phyloP scores from a whole-genome alignment of 2,113 vertebrate genomes.

The Lepus europaeus region DNA sequence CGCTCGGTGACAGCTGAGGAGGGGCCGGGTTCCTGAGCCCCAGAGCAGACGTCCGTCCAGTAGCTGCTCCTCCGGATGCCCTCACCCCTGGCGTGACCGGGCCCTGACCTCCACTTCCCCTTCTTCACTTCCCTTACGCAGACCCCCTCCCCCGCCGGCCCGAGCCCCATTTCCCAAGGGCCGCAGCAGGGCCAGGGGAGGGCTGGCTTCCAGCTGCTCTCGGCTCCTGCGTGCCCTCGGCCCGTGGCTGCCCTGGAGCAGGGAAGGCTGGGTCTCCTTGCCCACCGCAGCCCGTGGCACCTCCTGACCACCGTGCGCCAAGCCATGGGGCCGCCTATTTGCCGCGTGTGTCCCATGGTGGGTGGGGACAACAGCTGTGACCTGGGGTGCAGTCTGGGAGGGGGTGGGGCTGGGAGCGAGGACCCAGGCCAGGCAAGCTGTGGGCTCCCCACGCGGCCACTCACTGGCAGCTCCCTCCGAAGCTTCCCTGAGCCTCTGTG shows the following conservation, averaged over 20 bases:
- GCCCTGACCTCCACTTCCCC: background rate
- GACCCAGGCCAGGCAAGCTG: background rate
- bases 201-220: background rate
- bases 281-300: fast-evolving
- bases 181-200: background rate
- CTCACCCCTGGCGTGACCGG: background rate
- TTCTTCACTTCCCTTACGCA: constrained; percentile 25
- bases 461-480: background rate
- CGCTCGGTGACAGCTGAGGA: background rate
- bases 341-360: fast-evolving
- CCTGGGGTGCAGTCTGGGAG: too few species aligned
- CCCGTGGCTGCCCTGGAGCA: background rate
- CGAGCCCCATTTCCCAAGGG: background rate
- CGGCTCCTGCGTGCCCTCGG: fast-evolving
- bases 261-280: background rate
- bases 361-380: background rate
- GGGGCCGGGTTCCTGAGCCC: background rate
- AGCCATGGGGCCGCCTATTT: background rate
- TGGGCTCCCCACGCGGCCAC: background rate
- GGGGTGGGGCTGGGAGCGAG: background rate
- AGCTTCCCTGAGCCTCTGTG: background rate
- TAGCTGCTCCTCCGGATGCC: background rate
- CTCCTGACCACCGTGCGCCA: background rate
- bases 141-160: background rate
- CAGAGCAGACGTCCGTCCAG: background rate